These are phyloP conservation scores for Antechinus flavipes DNA, from an alignment of 2,113 vertebrate genomes.

Conservation along the genomic window DNA sequence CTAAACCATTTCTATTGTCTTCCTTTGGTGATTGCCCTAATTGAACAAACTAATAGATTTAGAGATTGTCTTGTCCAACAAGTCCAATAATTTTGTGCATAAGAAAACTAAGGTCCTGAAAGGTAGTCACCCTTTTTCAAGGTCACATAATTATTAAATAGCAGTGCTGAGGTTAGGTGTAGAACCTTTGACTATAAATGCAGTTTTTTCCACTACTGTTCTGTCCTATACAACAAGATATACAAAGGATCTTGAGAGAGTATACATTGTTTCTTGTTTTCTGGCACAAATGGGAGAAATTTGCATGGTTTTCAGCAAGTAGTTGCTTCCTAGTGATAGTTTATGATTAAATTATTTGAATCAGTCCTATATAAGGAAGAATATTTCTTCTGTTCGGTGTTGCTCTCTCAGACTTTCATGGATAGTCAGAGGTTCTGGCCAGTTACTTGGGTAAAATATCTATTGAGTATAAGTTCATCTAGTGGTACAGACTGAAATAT, in stretches of 20 bases:
- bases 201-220: not conserved
- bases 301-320: constrained; percentile 45
- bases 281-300: constrained; percentile 46
- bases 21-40: constrained; percentile 44
- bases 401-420: constrained; percentile 48
- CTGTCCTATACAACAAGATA: not conserved
- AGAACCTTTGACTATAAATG: not conserved
- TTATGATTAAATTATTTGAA: constrained; percentile 28
- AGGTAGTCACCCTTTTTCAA: not conserved
- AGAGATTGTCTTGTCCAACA: not conserved
- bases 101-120: not conserved
- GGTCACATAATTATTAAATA: not conserved
- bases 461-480: constrained; percentile 32
- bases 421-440: not conserved
- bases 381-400: constrained; percentile 16
- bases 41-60: constrained; percentile 50
- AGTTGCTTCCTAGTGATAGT: constrained; percentile 17
- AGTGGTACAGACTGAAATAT: constrained; percentile 1
- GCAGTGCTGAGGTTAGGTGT: not conserved
- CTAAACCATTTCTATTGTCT: constrained; percentile 75
- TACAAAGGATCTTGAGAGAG: not conserved
- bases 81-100: not conserved
- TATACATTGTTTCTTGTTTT: not conserved
- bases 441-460: constrained; percentile 53
- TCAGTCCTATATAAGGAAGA: constrained; percentile 45